Conservation (phyloP, 2,797 vertebrate genomes). For the Trachops cirrhosus region DNA sequence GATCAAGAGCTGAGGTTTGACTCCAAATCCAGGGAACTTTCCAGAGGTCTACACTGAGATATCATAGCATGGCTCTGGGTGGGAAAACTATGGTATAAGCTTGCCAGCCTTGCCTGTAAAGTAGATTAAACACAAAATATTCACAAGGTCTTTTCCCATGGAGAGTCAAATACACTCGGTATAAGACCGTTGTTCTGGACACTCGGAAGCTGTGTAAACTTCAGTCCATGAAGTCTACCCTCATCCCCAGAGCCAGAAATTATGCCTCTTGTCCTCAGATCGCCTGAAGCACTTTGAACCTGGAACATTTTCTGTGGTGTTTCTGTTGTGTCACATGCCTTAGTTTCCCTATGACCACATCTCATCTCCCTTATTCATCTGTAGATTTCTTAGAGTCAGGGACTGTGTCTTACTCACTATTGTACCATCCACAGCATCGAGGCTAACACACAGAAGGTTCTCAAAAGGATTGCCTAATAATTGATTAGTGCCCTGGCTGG, state of each 20-base stretch:
- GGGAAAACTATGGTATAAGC: neutral
- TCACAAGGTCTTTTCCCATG: neutral
- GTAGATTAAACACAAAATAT: neutral
- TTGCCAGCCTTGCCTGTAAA: neutral
- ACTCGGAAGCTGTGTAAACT: neutral
- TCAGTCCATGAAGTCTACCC: neutral
- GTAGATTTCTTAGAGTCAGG: neutral
- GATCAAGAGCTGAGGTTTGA: neutral
- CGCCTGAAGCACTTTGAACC: neutral
- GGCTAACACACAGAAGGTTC: neutral
- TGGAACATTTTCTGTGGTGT: neutral
- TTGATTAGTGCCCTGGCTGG: neutral
- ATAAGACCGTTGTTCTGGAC: neutral
- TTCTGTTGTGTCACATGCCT: neutral
- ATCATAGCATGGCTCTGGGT: neutral
- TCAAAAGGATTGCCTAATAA: neutral
- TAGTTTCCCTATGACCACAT: neutral
- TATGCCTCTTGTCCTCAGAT: neutral
- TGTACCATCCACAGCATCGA: neutral
- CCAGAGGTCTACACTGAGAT: neutral
- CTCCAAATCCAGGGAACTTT: neutral
- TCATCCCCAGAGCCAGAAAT: neutral
- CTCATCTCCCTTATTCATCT: neutral
- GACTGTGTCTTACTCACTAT: neutral
- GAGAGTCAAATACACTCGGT: neutral